A percentile compares a stretch with the other conserved stretches of the same genome.
phyloP scores from a whole-genome alignment of 2,797 vertebrate species.

The Crenuchus spilurus region DNA sequence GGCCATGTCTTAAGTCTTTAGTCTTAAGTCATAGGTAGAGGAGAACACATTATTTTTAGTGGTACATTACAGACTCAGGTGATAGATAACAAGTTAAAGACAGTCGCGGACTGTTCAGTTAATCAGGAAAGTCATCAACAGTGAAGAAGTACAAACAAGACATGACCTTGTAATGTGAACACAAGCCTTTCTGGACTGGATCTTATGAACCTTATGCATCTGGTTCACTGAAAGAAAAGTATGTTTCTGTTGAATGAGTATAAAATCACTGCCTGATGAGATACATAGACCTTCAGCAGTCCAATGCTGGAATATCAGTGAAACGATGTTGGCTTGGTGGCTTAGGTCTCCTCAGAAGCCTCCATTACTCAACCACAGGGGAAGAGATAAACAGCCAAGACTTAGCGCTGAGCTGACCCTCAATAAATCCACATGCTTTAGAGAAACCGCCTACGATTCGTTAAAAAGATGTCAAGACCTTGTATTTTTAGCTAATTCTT shows the following conservation, averaged over 20 bases:
- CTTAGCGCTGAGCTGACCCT: neutral
- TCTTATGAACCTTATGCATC: too few species aligned
- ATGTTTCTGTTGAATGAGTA: neutral
- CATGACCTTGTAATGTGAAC: too few species aligned
- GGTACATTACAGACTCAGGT: neutral
- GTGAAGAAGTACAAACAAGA: too few species aligned
- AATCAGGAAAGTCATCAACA: neutral
- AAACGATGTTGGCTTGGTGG: neutral
- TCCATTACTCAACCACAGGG: neutral
- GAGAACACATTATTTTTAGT: too few species aligned
- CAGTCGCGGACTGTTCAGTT: neutral
- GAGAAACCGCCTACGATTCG: neutral
- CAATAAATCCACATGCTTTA: conserved; percentile 1
- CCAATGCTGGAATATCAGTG: neutral
- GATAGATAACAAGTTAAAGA: neutral
- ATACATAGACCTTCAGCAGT: neutral
- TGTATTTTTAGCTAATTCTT: neutral
- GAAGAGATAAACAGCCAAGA: neutral
- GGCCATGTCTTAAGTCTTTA: too few species aligned
- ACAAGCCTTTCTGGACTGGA: too few species aligned
- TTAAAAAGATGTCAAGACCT: neutral
- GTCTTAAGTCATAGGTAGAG: too few species aligned
- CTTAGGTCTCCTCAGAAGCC: neutral
- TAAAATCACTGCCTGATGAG: neutral
- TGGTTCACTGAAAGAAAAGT: too few species aligned